Evolutionary conservation across 2,113 vertebrate species (phyloP).

Genomic region (Gavia stellata): DNA sequence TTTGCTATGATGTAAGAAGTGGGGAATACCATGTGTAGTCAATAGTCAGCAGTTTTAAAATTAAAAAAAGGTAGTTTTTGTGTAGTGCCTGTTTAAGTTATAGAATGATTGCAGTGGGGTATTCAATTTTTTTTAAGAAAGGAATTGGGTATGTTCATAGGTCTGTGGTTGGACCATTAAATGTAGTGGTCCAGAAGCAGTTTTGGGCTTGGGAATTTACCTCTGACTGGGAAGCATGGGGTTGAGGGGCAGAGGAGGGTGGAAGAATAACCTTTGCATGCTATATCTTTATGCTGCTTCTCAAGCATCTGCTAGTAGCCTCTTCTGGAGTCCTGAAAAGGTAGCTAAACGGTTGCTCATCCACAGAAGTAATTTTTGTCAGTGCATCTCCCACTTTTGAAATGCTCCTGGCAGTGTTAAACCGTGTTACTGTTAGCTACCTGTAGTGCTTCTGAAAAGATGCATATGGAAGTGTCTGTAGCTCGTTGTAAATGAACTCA

Average conservation of each 20-base stretch:
- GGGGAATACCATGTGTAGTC: neutral
- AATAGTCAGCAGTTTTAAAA: neutral
- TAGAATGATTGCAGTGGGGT: neutral
- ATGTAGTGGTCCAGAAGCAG: neutral
- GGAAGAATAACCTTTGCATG: too few species aligned
- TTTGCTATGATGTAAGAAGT: neutral
- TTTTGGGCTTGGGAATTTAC: neutral
- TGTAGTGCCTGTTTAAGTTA: neutral
- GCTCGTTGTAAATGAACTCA: neutral
- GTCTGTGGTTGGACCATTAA: neutral
- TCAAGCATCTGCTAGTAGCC: neutral
- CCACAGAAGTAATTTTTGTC: neutral
- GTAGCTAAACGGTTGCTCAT: neutral
- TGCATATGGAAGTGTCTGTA: neutral
- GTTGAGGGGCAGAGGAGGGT: neutral
- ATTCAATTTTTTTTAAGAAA: neutral
- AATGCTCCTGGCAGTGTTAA: neutral
- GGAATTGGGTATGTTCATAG: neutral
- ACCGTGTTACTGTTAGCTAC: neutral
- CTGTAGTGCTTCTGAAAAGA: neutral
- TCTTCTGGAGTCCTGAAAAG: neutral
- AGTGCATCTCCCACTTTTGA: neutral
- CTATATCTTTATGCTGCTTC: neutral
- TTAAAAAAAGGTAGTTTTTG: accelerated
- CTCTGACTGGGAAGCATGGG: neutral